Conservation (phyloP, 2,797 vertebrate genomes). For the Rousettus madagascariensis region DNA sequence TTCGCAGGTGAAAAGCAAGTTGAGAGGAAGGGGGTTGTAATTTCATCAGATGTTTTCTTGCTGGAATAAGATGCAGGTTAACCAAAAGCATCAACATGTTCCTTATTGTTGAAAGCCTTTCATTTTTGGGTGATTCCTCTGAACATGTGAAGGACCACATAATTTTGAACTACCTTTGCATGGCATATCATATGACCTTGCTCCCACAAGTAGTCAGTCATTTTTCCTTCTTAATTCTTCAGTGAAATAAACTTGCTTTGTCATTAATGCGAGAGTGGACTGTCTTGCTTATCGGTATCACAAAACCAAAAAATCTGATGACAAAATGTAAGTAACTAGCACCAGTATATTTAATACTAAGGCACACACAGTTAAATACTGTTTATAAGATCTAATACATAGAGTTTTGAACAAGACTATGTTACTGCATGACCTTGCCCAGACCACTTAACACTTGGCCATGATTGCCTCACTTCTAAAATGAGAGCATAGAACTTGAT, state of each 20-base stretch:
- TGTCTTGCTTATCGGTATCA: neutral
- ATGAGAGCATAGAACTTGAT: neutral
- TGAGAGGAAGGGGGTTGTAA: fast-evolving
- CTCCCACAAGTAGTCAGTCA: neutral
- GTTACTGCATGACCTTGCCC: neutral
- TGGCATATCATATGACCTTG: neutral
- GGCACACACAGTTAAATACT: neutral
- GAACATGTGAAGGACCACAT: neutral
- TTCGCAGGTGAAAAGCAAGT: neutral
- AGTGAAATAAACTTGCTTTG: neutral
- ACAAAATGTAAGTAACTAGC: neutral
- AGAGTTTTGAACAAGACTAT: neutral
- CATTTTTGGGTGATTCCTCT: neutral
- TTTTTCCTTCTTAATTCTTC: neutral
- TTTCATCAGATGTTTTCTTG: neutral
- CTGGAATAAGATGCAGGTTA: neutral
- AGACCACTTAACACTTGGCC: neutral
- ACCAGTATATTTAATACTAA: neutral
- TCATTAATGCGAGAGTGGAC: neutral
- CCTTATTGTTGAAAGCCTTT: neutral
- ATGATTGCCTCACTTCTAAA: neutral
- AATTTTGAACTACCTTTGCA: neutral
- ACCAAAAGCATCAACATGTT: neutral
- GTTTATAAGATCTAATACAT: neutral
- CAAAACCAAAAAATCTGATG: neutral